Conservation (phyloP, 1,140 invertebrate species). For the Centruroides vittatus region DNA sequence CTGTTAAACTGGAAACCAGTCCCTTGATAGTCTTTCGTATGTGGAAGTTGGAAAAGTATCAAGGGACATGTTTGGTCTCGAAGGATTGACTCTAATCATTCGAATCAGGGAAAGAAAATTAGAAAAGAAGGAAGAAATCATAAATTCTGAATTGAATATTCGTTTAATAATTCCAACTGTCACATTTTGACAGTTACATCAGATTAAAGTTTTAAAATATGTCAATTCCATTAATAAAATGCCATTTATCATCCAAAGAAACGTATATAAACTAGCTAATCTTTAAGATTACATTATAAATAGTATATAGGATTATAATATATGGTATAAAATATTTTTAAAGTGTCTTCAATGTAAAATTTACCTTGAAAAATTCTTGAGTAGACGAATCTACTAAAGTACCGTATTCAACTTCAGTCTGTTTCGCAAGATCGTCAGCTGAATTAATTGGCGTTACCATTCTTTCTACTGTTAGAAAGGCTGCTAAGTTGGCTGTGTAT, state of each 20-base stretch:
- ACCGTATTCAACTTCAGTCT: constrained; percentile 92
- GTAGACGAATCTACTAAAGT: constrained; percentile 73
- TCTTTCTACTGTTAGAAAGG: constrained; percentile 89
- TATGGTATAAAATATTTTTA: background rate
- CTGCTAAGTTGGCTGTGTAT: constrained; percentile 95
- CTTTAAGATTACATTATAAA: background rate
- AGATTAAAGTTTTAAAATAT: too few relatives aligned
- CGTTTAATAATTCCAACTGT: too few relatives aligned
- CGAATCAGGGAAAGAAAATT: too few relatives aligned
- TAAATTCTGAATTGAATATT: too few relatives aligned
- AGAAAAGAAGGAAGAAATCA: too few relatives aligned
- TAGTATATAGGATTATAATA: background rate
- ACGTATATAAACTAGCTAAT: background rate
- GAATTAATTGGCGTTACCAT: constrained; percentile 90
- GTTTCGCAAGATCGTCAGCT: constrained; percentile 78
- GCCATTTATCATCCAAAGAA: background rate
- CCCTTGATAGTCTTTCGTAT: too few relatives aligned
- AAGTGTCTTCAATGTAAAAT: background rate
- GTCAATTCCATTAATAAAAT: too few relatives aligned
- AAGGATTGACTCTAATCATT: too few relatives aligned
- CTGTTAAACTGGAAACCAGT: too few relatives aligned
- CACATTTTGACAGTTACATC: too few relatives aligned
- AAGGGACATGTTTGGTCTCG: too few relatives aligned
- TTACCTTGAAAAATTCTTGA: constrained; percentile 80
- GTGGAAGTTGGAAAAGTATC: too few relatives aligned